Evolutionary conservation across 2,888 invertebrate genomes (phyloP).

Genomic region (Phortica magna): DNA sequence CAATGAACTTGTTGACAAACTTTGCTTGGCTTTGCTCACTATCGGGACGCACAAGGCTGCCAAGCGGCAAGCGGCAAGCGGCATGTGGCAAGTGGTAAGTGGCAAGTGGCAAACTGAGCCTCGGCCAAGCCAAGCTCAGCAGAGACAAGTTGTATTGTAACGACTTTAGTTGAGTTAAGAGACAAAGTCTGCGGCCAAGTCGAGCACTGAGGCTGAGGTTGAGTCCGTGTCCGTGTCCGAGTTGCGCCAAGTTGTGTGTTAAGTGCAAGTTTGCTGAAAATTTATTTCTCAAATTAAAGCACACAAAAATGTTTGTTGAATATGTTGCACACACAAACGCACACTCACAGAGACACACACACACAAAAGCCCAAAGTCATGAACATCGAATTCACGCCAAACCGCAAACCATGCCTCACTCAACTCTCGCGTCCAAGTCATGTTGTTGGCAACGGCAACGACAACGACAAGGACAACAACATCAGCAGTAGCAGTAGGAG

Average conservation of each 20-base stretch:
- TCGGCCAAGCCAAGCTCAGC: neutral
- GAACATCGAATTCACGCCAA: neutral
- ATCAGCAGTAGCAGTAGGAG: neutral
- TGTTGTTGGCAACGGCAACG: neutral
- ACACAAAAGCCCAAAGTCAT: slow-evolving; percentile 1
- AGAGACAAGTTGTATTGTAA: neutral
- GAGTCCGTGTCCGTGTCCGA: too few species aligned
- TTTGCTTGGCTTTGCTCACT: neutral
- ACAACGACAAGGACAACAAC: neutral
- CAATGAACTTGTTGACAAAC: slow-evolving; percentile 29
- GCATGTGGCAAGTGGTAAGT: neutral
- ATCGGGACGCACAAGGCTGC: neutral
- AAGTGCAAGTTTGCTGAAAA: neutral
- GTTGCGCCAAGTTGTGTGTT: neutral
- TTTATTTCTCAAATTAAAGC: slow-evolving; percentile 16
- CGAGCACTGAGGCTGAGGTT: too few species aligned
- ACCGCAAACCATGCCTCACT: neutral
- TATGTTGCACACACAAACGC: neutral
- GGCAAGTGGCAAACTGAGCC: neutral
- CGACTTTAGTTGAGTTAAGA: neutral
- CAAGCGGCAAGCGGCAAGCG: neutral
- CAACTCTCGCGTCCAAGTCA: neutral
- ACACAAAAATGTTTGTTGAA: slow-evolving; percentile 14
- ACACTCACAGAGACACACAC: too few species aligned
- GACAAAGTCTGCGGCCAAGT: neutral